Evolutionary conservation across 2,888 invertebrate genomes (phyloP).

Genomic region (Byasa hedistus): DNA sequence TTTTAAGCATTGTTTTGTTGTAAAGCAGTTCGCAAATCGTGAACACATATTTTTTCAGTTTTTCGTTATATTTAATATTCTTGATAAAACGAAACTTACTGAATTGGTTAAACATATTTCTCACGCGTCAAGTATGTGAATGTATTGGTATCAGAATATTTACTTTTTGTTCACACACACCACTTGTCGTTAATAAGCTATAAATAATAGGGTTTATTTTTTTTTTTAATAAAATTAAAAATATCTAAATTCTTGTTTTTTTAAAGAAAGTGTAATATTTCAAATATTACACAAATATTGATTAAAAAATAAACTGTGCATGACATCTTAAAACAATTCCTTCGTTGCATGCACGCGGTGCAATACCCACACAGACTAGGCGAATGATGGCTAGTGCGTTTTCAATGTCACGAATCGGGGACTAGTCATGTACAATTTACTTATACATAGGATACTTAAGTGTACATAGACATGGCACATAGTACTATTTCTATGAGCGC

Average conservation of each 20-base stretch:
- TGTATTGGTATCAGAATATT: too few relatives aligned
- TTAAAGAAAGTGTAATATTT: too few relatives aligned
- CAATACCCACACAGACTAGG: conserved; percentile 13
- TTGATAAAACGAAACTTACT: background rate
- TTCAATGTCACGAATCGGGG: conserved; percentile 74
- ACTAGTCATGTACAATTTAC: conserved; percentile 60
- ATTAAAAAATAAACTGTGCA: background rate
- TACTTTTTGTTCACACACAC: too few relatives aligned
- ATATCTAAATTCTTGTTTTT: too few relatives aligned
- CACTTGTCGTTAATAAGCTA: too few relatives aligned
- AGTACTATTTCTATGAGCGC: conserved; percentile 78
- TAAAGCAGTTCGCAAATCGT: too few relatives aligned
- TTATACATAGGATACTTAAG: conserved; percentile 53
- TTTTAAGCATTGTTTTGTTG: background rate
- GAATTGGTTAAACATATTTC: too few relatives aligned
- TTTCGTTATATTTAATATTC: background rate
- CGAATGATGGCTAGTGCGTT: conserved; percentile 41
- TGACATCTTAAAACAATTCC: background rate
- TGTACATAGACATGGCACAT: conserved; percentile 66
- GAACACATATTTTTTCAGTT: too few relatives aligned
- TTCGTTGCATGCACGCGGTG: background rate
- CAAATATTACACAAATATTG: background rate
- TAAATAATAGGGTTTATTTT: too few relatives aligned
- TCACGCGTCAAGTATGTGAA: too few relatives aligned
- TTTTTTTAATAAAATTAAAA: too few relatives aligned